Evolutionary conservation across 2,797 vertebrate genomes (phyloP).

Genomic region (Spondyliosoma cantharus): DNA sequence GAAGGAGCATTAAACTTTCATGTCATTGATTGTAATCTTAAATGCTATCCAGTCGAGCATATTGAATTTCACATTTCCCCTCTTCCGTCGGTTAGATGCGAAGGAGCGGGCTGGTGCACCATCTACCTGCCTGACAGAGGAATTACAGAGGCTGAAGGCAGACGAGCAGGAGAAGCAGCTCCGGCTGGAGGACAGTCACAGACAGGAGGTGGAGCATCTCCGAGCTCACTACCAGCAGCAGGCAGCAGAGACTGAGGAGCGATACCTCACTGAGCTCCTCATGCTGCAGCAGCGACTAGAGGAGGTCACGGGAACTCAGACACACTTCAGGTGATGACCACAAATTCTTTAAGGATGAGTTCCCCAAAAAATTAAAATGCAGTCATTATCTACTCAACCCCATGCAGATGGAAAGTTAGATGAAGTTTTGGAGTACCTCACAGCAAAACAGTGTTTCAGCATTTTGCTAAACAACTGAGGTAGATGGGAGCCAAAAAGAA

Average conservation of each 20-base stretch:
- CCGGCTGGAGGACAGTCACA: slow-evolving; percentile 85
- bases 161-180: slow-evolving; percentile 79
- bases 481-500: too few relatives aligned
- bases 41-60: background rate
- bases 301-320: slow-evolving; percentile 69
- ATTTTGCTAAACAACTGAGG: too few relatives aligned
- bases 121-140: slow-evolving; percentile 55
- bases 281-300: slow-evolving; percentile 85
- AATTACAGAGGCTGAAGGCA: slow-evolving; percentile 78
- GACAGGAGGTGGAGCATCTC: slow-evolving; percentile 86
- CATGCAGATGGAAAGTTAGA: too few relatives aligned
- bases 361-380: too few relatives aligned
- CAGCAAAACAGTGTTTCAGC: too few relatives aligned
- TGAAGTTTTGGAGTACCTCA: too few relatives aligned
- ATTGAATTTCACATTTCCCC: slow-evolving; percentile 31
- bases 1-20: slow-evolving; percentile 32
- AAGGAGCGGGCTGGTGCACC: slow-evolving; percentile 42
- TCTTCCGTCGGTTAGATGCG: slow-evolving; percentile 51
- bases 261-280: slow-evolving; percentile 82
- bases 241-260: slow-evolving; percentile 86
- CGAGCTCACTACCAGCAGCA: slow-evolving; percentile 86
- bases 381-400: too few relatives aligned
- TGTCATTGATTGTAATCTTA: slow-evolving; percentile 17
- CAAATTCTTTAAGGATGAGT: background rate
- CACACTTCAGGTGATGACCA: slow-evolving; percentile 81